Base-by-base conservation (phyloP, 2,797 vertebrate species). In the Centroberyx gerrardi region DNA sequence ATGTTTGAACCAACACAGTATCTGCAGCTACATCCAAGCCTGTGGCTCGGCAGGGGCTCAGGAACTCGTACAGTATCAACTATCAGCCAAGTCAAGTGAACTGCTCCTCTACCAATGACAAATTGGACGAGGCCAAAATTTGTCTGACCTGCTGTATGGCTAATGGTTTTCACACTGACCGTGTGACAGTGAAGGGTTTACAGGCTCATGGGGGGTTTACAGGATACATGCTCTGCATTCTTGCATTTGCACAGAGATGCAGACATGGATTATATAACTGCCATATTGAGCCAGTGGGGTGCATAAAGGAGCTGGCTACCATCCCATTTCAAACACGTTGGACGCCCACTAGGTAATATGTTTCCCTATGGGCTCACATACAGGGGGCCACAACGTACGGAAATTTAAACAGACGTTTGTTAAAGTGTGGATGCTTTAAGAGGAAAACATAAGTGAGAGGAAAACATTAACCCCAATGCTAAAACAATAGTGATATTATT, bases 171-270 rank as follows among this genome's bases (percentile, higher is more conserved):
- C 71, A 77, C 75, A 64, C 62, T 79, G 78, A 73, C 78, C 56
- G 68, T 83, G 66, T 80, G 70, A 52, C 72, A 83, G 69, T 68
- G 18, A 61, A 66, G 53, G 66, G 79, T 92, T 94, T 94, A 89
- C 55, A 78, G 82, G 64, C 86, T 80, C 60, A 9, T 0, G 0
- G 68, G 81, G 81, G 73, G 71, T 78, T 81, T 29, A 71, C 70
- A 80, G 74, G 33, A 85, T 44, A 53, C 60, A 81, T 85, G 72
- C 61, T 77, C 68, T 54, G 81, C 83, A 87, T 85, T 91, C 78
- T 88, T 87, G 80, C 46, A 86, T 78, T 72, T 78, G 53, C 71
- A 72, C 63, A 79, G 81, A 84, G 82, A 89, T 59, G 62, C 68
- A 76, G 49, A 73, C 54, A 62, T 76, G 52, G 62, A 78, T 87